These are phyloP conservation scores for Morpho achilles DNA, from an alignment of 2,888 invertebrate genomes.

Conservation along the genomic window DNA sequence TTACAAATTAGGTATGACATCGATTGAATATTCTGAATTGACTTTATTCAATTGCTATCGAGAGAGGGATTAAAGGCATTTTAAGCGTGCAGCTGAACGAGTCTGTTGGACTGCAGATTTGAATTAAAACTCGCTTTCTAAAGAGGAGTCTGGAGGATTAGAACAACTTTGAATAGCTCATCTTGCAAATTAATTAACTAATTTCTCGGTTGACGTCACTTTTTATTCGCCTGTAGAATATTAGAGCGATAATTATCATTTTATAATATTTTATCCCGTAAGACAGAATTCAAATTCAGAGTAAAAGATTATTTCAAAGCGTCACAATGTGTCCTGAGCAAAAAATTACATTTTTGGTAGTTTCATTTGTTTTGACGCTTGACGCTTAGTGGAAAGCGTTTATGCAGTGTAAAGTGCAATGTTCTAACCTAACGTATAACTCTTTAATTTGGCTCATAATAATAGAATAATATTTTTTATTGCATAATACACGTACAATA, in stretches of 20 bases:
- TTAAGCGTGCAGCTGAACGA: slow-evolving; percentile 52
- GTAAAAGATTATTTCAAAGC: no score
- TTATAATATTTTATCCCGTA: neutral
- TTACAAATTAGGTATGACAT: no score
- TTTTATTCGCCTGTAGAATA: slow-evolving; percentile 8
- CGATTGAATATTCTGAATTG: slow-evolving; percentile 33
- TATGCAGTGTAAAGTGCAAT: no score
- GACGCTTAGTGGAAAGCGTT: no score
- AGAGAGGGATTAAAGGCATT: slow-evolving; percentile 49
- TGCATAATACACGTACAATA: no score
- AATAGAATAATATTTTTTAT: no score
- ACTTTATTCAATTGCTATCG: slow-evolving; percentile 61
- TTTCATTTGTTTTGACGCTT: no score
- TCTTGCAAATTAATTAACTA: slow-evolving; percentile 52
- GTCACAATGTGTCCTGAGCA: no score
- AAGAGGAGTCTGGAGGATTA: slow-evolving; percentile 50
- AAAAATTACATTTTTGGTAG: no score
- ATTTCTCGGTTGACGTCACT: slow-evolving; percentile 44
- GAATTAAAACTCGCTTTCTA: slow-evolving; percentile 62
- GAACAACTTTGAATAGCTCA: slow-evolving; percentile 48
- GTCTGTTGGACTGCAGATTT: slow-evolving; percentile 54
- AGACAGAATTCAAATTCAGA: no score
- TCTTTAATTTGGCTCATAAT: no score
- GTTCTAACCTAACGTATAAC: no score
- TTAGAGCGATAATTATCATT: slow-evolving; percentile 7